phyloP scores from a whole-genome alignment of 1,140 invertebrate genomes.

The Temnothorax longispinosus region DNA sequence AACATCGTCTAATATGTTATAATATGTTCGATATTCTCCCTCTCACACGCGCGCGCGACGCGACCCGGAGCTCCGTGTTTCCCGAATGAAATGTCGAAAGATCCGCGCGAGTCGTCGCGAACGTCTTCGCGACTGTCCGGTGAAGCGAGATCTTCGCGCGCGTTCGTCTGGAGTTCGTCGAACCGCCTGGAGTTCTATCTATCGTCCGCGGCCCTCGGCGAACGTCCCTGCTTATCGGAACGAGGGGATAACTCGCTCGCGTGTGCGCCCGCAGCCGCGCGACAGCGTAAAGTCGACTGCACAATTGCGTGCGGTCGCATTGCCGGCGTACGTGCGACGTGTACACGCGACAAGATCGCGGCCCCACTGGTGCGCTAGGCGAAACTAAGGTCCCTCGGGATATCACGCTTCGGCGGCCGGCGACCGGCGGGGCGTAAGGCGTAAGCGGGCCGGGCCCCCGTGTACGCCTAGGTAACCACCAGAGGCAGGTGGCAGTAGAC shows the following conservation, averaged over 20 bases:
- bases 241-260: constrained; percentile 37
- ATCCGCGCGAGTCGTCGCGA: not conserved
- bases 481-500: constrained; percentile 79
- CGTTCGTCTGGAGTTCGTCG: constrained; percentile 36
- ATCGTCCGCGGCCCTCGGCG: not conserved
- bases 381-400: constrained; percentile 66
- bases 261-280: constrained; percentile 32
- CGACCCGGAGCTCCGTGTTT: not conserved
- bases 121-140: not conserved
- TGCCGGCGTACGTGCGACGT: constrained; percentile 44
- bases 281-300: constrained; percentile 74
- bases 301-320: constrained; percentile 39
- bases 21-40: not conserved
- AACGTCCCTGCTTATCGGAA: constrained; percentile 41
- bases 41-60: not conserved
- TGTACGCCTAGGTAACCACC: constrained; percentile 69
- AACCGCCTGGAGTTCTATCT: constrained; percentile 32
- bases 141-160: not conserved
- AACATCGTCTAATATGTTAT: not conserved
- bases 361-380: constrained; percentile 36
- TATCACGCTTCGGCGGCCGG: not conserved
- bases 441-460: not conserved
- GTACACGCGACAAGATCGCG: constrained; percentile 29
- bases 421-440: not conserved
- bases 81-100: not conserved